Conservation (phyloP, 1,140 invertebrate genomes). For the Polypedilum pembai region DNA sequence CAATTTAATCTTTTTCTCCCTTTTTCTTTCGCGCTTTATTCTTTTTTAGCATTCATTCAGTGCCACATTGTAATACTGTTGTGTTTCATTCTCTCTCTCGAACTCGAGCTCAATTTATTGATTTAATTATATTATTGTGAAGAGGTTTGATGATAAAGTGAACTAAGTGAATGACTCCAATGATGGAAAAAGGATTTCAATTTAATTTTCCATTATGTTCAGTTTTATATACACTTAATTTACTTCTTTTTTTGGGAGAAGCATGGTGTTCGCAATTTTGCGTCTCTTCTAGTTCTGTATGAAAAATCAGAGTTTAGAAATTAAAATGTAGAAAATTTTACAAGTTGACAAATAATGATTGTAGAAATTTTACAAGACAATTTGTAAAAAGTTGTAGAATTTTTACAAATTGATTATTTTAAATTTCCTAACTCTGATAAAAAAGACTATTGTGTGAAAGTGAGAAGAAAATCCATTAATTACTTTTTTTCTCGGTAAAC, state of each 20-base stretch:
- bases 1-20: background rate
- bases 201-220: background rate
- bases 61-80: constrained; percentile 3
- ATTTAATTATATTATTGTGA: constrained; percentile 13
- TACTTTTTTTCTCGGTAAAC: background rate
- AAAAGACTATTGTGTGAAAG: background rate
- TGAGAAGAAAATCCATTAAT: constrained; percentile 25
- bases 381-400: no score
- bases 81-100: background rate
- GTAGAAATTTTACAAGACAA: no score
- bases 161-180: background rate
- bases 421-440: no score
- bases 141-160: background rate
- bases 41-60: background rate
- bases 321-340: no score
- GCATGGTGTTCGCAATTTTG: background rate
- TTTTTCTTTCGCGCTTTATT: background rate
- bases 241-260: background rate
- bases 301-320: background rate
- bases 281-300: no score
- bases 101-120: background rate
- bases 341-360: no score
- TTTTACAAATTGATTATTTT: no score
- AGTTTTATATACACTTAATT: background rate
- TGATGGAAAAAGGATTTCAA: background rate